A percentile compares a stretch with the other conserved stretches of the same genome.
Evolutionary conservation across 1,140 invertebrate genomes (phyloP).

Genomic region (Thaumatotibia leucotreta): DNA sequence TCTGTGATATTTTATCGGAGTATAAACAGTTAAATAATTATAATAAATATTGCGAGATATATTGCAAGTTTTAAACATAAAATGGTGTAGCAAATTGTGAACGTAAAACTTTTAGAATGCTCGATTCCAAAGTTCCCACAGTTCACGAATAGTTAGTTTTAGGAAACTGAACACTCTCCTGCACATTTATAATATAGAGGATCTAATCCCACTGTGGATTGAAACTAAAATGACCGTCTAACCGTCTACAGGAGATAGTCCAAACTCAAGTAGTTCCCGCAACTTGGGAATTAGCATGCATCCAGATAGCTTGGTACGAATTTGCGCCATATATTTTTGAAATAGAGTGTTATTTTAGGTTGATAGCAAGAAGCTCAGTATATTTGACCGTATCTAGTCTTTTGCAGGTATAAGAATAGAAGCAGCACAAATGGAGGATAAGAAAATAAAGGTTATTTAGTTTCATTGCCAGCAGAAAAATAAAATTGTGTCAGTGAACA

Average conservation of each 20-base stretch:
- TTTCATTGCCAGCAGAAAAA: background rate
- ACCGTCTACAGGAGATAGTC: background rate
- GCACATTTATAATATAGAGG: background rate
- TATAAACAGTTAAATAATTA: no score
- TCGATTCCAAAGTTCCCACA: background rate
- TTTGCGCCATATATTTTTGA: background rate
- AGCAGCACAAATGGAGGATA: background rate
- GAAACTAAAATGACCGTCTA: slow-evolving; percentile 11
- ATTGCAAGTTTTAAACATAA: no score
- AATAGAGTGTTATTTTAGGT: background rate
- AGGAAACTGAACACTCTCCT: background rate
- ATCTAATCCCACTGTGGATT: background rate
- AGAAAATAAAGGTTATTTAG: background rate
- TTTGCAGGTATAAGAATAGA: background rate
- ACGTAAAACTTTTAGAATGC: background rate
- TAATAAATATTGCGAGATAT: background rate
- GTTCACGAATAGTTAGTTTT: background rate
- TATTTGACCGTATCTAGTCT: background rate
- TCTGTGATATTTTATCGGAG: no score
- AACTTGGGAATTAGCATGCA: slow-evolving; percentile 13
- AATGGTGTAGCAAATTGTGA: no score
- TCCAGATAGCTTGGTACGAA: background rate
- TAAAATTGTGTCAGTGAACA: no score
- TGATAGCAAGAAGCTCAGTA: background rate
- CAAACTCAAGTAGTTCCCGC: background rate